phyloP scores from a whole-genome alignment of 2,113 vertebrate species.

The Artemisiospiza belli region DNA sequence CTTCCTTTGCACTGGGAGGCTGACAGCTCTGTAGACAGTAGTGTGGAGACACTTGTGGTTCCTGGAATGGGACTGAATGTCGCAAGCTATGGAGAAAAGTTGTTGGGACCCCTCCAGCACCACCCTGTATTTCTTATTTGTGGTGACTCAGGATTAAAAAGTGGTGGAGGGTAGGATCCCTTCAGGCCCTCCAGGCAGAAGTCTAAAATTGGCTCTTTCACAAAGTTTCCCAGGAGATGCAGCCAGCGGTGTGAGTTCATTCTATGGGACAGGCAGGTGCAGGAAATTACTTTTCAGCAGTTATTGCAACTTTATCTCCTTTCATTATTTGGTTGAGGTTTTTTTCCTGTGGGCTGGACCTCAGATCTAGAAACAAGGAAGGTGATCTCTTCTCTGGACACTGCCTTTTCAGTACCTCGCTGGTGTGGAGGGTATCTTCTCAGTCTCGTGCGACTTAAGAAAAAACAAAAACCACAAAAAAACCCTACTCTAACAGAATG shows the following conservation, averaged over 20 bases:
- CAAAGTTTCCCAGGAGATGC: background rate
- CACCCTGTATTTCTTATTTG: background rate
- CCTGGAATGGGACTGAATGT: background rate
- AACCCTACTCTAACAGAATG: background rate
- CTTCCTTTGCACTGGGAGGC: background rate
- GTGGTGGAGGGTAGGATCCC: background rate
- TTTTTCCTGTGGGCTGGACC: background rate
- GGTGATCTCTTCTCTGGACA: background rate
- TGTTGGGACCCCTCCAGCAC: background rate
- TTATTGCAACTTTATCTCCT: background rate
- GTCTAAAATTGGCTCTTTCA: background rate
- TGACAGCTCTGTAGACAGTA: background rate
- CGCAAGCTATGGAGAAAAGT: background rate
- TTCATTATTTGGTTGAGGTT: background rate
- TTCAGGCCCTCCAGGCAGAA: background rate
- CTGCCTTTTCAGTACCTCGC: accelerated
- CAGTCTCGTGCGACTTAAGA: background rate
- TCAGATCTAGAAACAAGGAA: background rate
- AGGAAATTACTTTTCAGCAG: background rate
- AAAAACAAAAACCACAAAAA: background rate
- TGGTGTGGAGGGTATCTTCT: background rate
- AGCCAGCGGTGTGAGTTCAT: background rate
- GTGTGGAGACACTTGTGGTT: accelerated
- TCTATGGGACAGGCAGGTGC: background rate
- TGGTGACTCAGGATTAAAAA: background rate